Conservation (phyloP, 1,140 invertebrate species). For the Cyclina sinensis region DNA sequence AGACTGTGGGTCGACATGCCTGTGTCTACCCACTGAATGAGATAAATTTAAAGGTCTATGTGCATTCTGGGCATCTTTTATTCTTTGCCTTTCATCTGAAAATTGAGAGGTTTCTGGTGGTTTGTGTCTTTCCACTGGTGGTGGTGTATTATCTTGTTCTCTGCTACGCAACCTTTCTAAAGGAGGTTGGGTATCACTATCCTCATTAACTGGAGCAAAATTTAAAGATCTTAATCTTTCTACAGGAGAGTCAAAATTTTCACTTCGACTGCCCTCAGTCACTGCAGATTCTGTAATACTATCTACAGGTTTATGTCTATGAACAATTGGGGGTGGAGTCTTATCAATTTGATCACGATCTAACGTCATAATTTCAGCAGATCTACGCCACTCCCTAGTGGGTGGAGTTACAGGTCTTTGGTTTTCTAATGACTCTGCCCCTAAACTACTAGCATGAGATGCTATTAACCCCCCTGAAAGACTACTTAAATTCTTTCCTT, state of each 20-base stretch:
- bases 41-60: constrained; percentile 60
- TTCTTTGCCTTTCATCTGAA: not conserved
- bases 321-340: constrained; percentile 60
- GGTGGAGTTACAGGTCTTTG: constrained; percentile 62
- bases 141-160: constrained; percentile 38
- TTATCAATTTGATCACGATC: not conserved
- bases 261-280: constrained; percentile 9
- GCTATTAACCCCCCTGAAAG: constrained; percentile 51
- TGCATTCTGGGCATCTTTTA: constrained; percentile 28
- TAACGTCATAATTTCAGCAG: constrained; percentile 33
- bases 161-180: constrained; percentile 36
- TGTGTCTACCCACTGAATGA: constrained; percentile 50
- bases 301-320: constrained; percentile 57
- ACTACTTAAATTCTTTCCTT: constrained; percentile 53
- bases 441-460: constrained; percentile 9
- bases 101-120: not conserved
- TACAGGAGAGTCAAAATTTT: constrained; percentile 62
- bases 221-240: constrained; percentile 61
- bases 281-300: not conserved
- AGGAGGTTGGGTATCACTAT: not conserved
- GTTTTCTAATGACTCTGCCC: not conserved
- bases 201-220: constrained; percentile 36
- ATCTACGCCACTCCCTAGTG: constrained; percentile 49
- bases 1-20: constrained; percentile 27
- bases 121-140: constrained; percentile 42